These are phyloP conservation scores for Cerastoderma edule DNA, from an alignment of 2,888 invertebrate species.

Conservation along the genomic window DNA sequence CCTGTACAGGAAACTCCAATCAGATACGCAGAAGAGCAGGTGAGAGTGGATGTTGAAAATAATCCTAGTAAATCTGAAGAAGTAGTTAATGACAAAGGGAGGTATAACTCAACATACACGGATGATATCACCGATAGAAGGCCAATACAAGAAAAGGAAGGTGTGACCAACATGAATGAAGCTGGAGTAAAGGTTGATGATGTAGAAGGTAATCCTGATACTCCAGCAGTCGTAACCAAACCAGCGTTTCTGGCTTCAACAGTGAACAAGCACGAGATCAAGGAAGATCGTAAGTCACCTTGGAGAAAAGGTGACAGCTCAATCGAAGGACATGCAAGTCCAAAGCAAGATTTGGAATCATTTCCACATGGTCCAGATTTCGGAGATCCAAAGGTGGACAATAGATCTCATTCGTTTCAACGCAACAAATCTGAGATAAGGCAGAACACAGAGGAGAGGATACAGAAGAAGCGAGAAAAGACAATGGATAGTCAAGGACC, in stretches of 20 bases:
- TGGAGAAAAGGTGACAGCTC: constrained; percentile 34
- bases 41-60: neutral
- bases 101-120: neutral
- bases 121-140: constrained; percentile 18
- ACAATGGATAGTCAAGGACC: constrained; percentile 62
- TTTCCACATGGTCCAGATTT: constrained; percentile 30
- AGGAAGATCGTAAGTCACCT: constrained; percentile 48
- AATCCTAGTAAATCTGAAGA: neutral
- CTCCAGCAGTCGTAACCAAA: neutral
- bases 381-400: neutral
- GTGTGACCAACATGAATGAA: neutral
- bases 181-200: neutral
- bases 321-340: neutral
- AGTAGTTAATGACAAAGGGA: neutral
- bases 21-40: constrained; percentile 41
- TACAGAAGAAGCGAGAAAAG: constrained; percentile 43
- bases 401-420: constrained; percentile 11
- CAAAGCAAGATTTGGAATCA: constrained; percentile 29
- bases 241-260: constrained; percentile 15
- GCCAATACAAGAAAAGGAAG: neutral
- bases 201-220: neutral
- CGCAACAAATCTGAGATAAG: constrained; percentile 16
- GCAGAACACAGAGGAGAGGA: constrained; percentile 25
- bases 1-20: constrained; percentile 49
- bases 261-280: constrained; percentile 45